Conservation (phyloP, 2,888 invertebrate species). For the Drosophila monieri region DNA sequence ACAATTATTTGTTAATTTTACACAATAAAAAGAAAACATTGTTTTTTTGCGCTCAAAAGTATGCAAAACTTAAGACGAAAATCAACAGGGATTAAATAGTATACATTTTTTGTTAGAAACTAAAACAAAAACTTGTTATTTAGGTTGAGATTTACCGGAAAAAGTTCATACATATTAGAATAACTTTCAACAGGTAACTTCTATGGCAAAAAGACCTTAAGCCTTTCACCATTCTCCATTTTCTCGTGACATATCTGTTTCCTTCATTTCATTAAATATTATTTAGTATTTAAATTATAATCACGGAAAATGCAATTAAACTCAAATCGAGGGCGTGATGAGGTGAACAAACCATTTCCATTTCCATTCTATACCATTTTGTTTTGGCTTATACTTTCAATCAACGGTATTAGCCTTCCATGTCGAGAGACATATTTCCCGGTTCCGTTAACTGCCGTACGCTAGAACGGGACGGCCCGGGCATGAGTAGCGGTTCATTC, state of each 20-base stretch:
- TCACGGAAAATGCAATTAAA: constrained; percentile 4
- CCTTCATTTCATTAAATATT: not conserved
- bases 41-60: not conserved
- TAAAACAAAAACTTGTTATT: no score
- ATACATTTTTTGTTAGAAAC: no score
- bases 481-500: constrained; percentile 35
- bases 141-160: no score
- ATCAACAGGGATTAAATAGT: not conserved
- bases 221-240: not conserved
- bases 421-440: constrained; percentile 3
- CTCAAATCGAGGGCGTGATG: constrained; percentile 13
- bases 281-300: not conserved
- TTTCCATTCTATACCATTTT: not conserved
- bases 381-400: constrained; percentile 4
- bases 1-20: not conserved
- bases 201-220: no score
- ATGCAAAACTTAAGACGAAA: not conserved
- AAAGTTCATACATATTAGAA: no score
- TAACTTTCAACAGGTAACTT: no score
- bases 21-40: not conserved
- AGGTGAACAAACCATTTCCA: constrained; percentile 9
- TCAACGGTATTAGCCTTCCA: constrained; percentile 16
- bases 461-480: constrained; percentile 2
- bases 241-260: not conserved
- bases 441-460: not conserved